Base-by-base conservation (phyloP, 2,888 invertebrate genomes). In the Cheiracanthium punctorium region DNA sequence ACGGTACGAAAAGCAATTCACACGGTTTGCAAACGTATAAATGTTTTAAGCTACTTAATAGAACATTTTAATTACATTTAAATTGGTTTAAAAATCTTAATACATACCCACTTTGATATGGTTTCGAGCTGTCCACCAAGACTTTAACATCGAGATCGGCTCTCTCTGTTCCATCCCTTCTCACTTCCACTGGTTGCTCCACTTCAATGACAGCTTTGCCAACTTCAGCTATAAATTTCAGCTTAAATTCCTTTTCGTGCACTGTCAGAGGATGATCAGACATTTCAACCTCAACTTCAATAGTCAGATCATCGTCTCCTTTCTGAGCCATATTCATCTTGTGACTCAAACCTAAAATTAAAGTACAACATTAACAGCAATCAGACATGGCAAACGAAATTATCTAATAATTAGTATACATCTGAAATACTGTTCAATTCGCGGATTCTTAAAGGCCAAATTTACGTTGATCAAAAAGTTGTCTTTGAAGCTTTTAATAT, bases 211-310 rank as follows among this genome's bases (percentile, higher is more conserved):
- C 67, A 0, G 74, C 64, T n/a, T 74, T 80, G 0, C 88, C 87
- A 2, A 87, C 87, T 32, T 82, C 77, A 7, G 87, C 88, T 1
- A 72, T 82, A 28, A 88, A 82, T 20, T 52, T 82, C 8, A 89
- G 52, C 1, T 70, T 69, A 48, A 88, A 88, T 17, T 70, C 58
- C 24, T 73, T 33, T 17, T 82, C 88, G 41, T 89, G 84, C 17
- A 82, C 75, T 0, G 88, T 88, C n/a, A 81, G n/a, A 12, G 88
- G 88, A 73, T 89, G 89, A 73, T 89, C 89, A 7, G 88, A 82
- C 80, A 89, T 74, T 48, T 89, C 89, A 0, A 86, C 88, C 37
- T 82, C 73, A 5, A 88, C 88, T 72, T 89, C 88, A 17, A 89
- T 76, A n/a, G 85, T 88, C 28, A 89, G 48, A 43, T 89, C 88